phyloP scores from a whole-genome alignment of 2,888 invertebrate genomes.

The Subacronicta megacephala region DNA sequence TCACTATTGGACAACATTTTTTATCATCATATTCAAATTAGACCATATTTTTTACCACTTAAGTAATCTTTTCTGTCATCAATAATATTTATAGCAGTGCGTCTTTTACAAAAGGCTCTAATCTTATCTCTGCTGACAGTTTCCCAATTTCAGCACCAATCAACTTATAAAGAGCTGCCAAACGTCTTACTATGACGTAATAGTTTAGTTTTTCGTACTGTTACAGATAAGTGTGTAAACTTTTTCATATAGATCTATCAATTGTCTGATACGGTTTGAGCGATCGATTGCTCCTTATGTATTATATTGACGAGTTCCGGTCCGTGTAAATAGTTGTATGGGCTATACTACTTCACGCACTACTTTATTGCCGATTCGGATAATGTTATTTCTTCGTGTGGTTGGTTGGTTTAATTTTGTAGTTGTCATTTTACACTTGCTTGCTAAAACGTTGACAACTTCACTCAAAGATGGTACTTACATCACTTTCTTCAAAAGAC shows the following conservation, averaged over 20 bases:
- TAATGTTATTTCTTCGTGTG: constrained; percentile 12
- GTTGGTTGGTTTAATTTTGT: constrained; percentile 11
- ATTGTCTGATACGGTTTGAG: constrained; percentile 26
- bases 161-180: not conserved
- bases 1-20: not conserved
- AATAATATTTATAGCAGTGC: not conserved
- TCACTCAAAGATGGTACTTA: not conserved
- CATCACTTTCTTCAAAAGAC: no score
- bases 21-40: not conserved
- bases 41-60: not conserved
- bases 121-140: not conserved
- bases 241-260: constrained; percentile 25
- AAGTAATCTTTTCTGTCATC: not conserved
- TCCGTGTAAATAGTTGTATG: constrained; percentile 10
- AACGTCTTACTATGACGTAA: not conserved
- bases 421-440: no score
- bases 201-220: constrained; percentile 13
- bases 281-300: constrained; percentile 20
- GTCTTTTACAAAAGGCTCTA: no score
- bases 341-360: constrained; percentile 5
- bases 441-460: not conserved
- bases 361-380: constrained; percentile 9
- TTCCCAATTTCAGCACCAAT: not conserved
- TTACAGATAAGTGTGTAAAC: constrained; percentile 27
- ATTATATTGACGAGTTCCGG: constrained; percentile 9